These are phyloP conservation scores for Harpagifer antarcticus DNA, from an alignment of 2,797 vertebrate species.

Conservation along the genomic window DNA sequence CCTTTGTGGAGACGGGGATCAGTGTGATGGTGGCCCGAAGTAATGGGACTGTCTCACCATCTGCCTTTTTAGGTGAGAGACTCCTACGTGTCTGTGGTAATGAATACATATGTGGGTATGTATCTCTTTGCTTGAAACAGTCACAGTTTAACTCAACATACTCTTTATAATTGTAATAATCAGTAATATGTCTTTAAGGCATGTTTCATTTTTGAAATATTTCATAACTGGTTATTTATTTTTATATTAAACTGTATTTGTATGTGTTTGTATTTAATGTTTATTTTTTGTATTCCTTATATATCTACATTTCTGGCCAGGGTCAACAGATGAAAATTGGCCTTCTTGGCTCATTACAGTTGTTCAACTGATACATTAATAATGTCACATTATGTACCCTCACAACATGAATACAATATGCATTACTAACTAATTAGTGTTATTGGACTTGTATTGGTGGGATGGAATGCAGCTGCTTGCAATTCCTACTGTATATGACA, in stretches of 20 bases:
- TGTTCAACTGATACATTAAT: not conserved
- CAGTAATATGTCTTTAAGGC: not conserved
- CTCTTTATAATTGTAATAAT: not conserved
- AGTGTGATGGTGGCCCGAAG: conserved; percentile 98
- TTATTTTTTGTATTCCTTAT: too few relatives aligned
- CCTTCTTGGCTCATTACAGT: not conserved
- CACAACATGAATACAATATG: not conserved
- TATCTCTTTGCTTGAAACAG: not conserved
- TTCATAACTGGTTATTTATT: not conserved
- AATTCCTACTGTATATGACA: not conserved
- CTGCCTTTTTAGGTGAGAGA: conserved; percentile 93
- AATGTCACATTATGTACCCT: not conserved
- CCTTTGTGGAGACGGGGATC: conserved; percentile 98
- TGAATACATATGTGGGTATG: not conserved
- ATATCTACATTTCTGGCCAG: too few relatives aligned
- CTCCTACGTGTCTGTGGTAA: not conserved
- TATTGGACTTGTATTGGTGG: too few relatives aligned
- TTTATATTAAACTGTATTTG: too few relatives aligned
- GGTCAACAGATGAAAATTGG: not conserved
- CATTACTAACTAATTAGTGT: not conserved
- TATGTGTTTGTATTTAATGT: too few relatives aligned
- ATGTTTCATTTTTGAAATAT: not conserved
- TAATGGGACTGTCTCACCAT: conserved; percentile 97
- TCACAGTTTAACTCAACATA: too few relatives aligned
- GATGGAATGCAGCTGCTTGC: not conserved